Evolutionary conservation across 1,140 invertebrate species (phyloP).

Genomic region (Drosophila asahinai): DNA sequence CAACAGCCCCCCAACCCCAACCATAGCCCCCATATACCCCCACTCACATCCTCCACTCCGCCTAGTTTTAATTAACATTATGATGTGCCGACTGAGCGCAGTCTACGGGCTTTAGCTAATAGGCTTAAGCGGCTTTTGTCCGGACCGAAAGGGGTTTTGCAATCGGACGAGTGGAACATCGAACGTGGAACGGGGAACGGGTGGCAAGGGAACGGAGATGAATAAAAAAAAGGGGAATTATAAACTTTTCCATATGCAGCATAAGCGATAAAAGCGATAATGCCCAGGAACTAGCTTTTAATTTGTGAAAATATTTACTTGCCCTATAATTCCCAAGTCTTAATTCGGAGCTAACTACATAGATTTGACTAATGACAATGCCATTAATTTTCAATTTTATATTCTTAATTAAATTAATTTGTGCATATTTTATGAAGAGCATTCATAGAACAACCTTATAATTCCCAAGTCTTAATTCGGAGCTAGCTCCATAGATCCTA

Average conservation of each 20-base stretch:
- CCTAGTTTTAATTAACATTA: constrained; percentile 59
- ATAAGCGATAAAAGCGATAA: not conserved
- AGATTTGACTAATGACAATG: too few relatives aligned
- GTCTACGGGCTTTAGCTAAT: constrained; percentile 49
- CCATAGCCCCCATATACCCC: not conserved
- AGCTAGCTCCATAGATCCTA: too few relatives aligned
- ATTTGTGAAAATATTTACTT: too few relatives aligned
- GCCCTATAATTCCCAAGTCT: constrained; percentile 2
- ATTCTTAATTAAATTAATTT: too few relatives aligned
- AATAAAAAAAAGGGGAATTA: not conserved
- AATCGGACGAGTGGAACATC: constrained; percentile 17
- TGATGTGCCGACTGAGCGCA: constrained; percentile 47
- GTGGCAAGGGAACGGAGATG: constrained; percentile 5
- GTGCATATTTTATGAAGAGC: too few relatives aligned
- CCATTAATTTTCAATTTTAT: too few relatives aligned
- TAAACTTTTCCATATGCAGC: not conserved
- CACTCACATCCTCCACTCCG: constrained; percentile 13
- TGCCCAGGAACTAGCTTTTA: too few relatives aligned
- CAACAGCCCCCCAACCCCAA: not conserved
- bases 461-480: too few relatives aligned
- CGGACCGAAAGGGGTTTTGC: constrained; percentile 39
- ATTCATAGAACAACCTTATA: too few relatives aligned
- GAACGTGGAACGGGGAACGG: constrained; percentile 1
- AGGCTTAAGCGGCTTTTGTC: constrained; percentile 53
- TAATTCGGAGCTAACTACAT: too few relatives aligned